Evolutionary conservation across 2,888 invertebrate genomes (phyloP), one percentile per base, ranked within the genome.

Genomic region (Hipparchia sbordonii): DNA sequence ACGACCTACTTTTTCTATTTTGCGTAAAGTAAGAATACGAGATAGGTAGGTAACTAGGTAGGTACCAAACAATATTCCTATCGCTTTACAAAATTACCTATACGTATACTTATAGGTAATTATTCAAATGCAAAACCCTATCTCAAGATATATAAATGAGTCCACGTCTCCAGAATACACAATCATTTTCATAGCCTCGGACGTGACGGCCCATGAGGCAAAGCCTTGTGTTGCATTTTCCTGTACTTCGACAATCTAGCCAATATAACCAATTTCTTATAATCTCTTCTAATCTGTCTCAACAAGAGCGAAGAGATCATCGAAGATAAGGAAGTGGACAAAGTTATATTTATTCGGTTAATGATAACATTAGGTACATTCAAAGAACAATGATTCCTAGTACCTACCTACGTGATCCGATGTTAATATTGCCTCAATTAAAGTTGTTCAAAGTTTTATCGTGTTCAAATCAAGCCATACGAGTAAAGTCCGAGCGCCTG

Each of bases 181-280:
- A 76, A 72, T 72, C 62, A 72, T 74, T 72, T 52, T 48, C 33
- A 67, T 77, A 82, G 77, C 89, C 88, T 88, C 84, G 84, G 75
- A 89, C 89, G 90, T 91, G 90, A 88, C 54, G 83, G 67, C 82
- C 87, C 86, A 89, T 87, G 86, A 88, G 77, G 79, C 63, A 70
- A 80, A 84, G 84, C 85, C 85, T 80, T 83, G 84, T 52, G 6
- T 52, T 84, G 76, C 73, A 74, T 83, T 86, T 85, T 86, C 83
- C 84, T 80, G 62, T 76, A 76, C 48, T 67, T 66, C 48, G 39
- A 6, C 54, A 51, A 33, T 59, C 13, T 62, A 69, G 63, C n/a
- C 70, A 39, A 54, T 67, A 61, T 23, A 61, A 13, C 33, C 63
- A 54, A 70, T 57, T 59, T 52, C 60, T 71, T 8, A 56, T 63